Conservation (phyloP, 2,113 vertebrate genomes). For the Anhinga anhinga region DNA sequence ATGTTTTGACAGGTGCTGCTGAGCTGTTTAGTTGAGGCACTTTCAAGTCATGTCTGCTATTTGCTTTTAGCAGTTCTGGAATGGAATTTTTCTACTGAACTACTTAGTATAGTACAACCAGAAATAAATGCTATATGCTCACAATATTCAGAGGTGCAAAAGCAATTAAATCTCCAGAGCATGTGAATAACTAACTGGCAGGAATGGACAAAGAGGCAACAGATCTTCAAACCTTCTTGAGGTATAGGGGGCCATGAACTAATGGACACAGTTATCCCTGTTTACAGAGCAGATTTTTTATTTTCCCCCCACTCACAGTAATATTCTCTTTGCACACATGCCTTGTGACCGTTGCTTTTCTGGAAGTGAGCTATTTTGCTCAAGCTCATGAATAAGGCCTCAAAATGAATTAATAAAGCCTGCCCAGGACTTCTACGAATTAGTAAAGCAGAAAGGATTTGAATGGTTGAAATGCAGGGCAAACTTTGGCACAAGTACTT, state of each 20-base stretch:
- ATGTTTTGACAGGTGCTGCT: constrained; percentile 54
- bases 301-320: neutral
- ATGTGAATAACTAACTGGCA: neutral
- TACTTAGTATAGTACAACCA: neutral
- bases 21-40: constrained; percentile 24
- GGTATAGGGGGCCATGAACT: too few species aligned
- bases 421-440: neutral
- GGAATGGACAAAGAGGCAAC: neutral
- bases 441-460: neutral
- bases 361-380: neutral
- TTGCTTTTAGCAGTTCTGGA: constrained; percentile 24
- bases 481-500: neutral
- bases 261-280: neutral
- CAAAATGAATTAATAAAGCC: neutral
- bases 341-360: neutral
- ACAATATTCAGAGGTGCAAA: neutral
- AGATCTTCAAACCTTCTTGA: neutral
- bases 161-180: neutral
- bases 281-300: neutral
- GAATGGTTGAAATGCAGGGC: neutral
- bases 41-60: constrained; percentile 28
- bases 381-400: neutral
- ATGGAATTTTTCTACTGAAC: constrained; percentile 23
- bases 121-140: neutral
- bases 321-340: fast-evolving